Base-by-base conservation (phyloP, 2,113 vertebrate genomes). In the Cacatua alba region DNA sequence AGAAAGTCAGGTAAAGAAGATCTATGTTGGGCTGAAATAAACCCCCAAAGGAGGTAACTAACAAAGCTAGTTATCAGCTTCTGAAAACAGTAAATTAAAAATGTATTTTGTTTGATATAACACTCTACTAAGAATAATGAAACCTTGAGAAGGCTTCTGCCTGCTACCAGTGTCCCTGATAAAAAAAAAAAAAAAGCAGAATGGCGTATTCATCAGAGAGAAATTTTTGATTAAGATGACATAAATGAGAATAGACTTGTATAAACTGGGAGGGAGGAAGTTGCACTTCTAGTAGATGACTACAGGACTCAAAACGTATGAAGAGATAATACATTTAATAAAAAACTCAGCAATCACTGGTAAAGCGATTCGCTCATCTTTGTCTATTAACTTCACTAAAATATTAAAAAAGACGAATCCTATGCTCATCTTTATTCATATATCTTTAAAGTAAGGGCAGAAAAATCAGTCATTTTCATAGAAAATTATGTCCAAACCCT, bases 371-470 rank as follows among this genome's bases (percentile, higher is more conserved):
- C 2, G 20, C 29, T n/a, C 13, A 43, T 16, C 7, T 81, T 67
- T 8, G 1, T 14, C 20, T 67, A 49, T 49, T 78, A 82, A 31
- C 24, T 67, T 62, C 19, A 35, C 3, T 67, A 82, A 86, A 87
- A 76, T 49, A 71, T 24, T 44, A 2, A 17, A 65, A 87, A 57
- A 11, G 1, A 1, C 0, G 53, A 59, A 84, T 37, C 33, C 18
- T 43, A 1, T 52, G 5, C 6, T 67, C 28, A 81, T 0, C 0
- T 53, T 2, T 57, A 33, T 13, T 81, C 5, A 9, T 71, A 37
- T 77, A 71, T 77, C 3, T 76, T 46, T 46, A 71, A 81, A 76
- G 9, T 33, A 60, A 62, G 4, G 14, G 14, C 41, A 57, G 21
- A 68, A 8, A 60, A 82, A 43, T 82, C 35, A 53, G 21, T 24